phyloP scores from a whole-genome alignment of 2,797 vertebrate genomes.

The Chaunax sp. region DNA sequence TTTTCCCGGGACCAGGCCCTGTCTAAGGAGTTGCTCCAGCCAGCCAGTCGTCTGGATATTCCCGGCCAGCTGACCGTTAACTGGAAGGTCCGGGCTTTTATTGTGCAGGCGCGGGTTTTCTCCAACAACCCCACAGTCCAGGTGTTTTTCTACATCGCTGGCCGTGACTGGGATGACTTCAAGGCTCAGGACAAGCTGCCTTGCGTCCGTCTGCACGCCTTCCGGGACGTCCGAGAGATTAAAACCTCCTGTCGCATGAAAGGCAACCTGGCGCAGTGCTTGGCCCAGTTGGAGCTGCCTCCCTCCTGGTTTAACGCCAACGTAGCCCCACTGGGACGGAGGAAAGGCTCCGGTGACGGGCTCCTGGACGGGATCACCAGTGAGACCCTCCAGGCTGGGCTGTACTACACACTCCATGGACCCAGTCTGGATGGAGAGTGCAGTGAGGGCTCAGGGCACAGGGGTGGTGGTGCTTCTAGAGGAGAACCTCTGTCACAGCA shows the following conservation, averaged over 20 bases:
- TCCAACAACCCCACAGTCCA: slow-evolving; percentile 91
- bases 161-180: slow-evolving; percentile 97
- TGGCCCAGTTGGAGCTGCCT: slow-evolving; percentile 93
- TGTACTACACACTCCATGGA: slow-evolving; percentile 94
- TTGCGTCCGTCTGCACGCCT: slow-evolving; percentile 93
- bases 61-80: slow-evolving; percentile 93
- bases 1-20: slow-evolving; percentile 91
- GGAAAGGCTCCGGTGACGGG: slow-evolving; percentile 84
- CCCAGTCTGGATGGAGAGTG: slow-evolving; percentile 87
- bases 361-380: slow-evolving; percentile 81
- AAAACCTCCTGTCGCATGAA: slow-evolving; percentile 93
- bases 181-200: slow-evolving; percentile 90
- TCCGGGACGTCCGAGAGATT: slow-evolving; percentile 91
- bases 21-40: slow-evolving; percentile 94
- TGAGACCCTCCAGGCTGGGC: slow-evolving; percentile 91
- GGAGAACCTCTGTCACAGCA: slow-evolving; percentile 91
- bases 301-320: slow-evolving; percentile 93
- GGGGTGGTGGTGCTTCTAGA: slow-evolving; percentile 74
- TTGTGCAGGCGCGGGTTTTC: slow-evolving; percentile 91
- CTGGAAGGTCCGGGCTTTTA: slow-evolving; percentile 98
- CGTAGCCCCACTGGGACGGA: slow-evolving; percentile 85
- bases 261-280: slow-evolving; percentile 92
- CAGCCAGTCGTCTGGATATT: slow-evolving; percentile 92
- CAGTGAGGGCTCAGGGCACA: slow-evolving; percentile 74
- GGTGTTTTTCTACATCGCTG: slow-evolving; percentile 97